Evolutionary conservation across 2,888 invertebrate species (phyloP).

Genomic region (Amphipyra berbera): DNA sequence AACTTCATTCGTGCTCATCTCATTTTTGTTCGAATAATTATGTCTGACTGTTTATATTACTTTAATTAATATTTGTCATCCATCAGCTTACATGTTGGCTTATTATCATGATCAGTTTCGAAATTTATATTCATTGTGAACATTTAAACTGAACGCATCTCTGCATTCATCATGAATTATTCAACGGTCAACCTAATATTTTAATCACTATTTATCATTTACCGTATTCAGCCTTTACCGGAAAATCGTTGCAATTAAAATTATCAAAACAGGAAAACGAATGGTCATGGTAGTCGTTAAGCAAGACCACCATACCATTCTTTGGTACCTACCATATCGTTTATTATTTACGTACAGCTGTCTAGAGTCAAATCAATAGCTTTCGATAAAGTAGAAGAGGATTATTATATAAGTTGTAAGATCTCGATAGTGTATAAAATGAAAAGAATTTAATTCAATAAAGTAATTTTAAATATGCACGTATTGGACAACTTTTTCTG

Average conservation of each 20-base stretch:
- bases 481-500: conserved; percentile 5
- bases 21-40: conserved; percentile 29
- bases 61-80: conserved; percentile 42
- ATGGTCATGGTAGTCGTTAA: conserved; percentile 9
- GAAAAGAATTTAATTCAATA: background rate
- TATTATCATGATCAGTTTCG: conserved; percentile 38
- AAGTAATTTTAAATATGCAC: background rate
- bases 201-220: conserved; percentile 21
- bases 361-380: background rate
- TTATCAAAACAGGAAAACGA: conserved; percentile 47
- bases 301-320: conserved; percentile 7
- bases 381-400: background rate
- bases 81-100: conserved; percentile 54
- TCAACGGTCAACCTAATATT: conserved; percentile 24
- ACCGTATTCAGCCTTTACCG: conserved; percentile 43
- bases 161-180: conserved; percentile 21
- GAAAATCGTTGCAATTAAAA: conserved; percentile 26
- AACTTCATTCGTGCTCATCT: conserved; percentile 34
- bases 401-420: background rate
- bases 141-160: conserved; percentile 25
- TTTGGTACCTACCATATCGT: background rate
- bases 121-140: conserved; percentile 24
- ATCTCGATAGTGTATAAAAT: background rate
- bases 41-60: conserved; percentile 33
- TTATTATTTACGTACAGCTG: conserved; percentile 4